Evolutionary conservation across 2,113 vertebrate species (phyloP), one percentile per base, ranked within the genome.

Genomic region (Myiopsitta monachus): DNA sequence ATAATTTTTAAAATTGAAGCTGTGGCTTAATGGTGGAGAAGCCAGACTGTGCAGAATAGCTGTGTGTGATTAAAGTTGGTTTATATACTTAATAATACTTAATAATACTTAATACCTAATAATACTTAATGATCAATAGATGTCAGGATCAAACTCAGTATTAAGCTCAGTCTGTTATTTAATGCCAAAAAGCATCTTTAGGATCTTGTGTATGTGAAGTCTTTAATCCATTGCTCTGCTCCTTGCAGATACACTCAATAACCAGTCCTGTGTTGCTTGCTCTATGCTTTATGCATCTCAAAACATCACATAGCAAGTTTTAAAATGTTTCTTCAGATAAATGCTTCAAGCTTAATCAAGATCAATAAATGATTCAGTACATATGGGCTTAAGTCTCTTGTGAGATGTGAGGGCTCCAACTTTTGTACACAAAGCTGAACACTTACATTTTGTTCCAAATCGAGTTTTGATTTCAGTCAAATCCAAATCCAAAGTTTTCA

Each of bases 391-490:
- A 77, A 52, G 86, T 86, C 79, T 95, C 82, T 54, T 70, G 73
- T 59, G 92, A 94, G 73, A 77, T 88, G 38, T 49, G 61, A 81
- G 62, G 59, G 12, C 80, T 95, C 91, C 95, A 94, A 19, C 67
- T 89, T 93, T 95, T 89, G 36, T 93, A 31, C 76, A 88, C 28
- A 76, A 88, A 96, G 88, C 80, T 73, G 88, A 94, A 93, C 83
- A 87, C 88, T 94, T 88, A 93, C 44, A 46, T 94, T 96, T 93
- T 84, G 47, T 69, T 94, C 83, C 86, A 96, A 92, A 88, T 27
- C 44, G 70, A 91, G 54, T 91, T 95, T 94, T 88, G 77, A 79
- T 90, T 96, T 96, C 81, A 91, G 86, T 94, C 81, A 96, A 94
- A 86, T 69, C 46, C 41, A 81, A 81, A 80, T 80, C 39, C 83